Evolutionary conservation across 2,888 invertebrate species (phyloP), one percentile per base, ranked within the genome.

Genomic region (Cheilosia vernalis): DNA sequence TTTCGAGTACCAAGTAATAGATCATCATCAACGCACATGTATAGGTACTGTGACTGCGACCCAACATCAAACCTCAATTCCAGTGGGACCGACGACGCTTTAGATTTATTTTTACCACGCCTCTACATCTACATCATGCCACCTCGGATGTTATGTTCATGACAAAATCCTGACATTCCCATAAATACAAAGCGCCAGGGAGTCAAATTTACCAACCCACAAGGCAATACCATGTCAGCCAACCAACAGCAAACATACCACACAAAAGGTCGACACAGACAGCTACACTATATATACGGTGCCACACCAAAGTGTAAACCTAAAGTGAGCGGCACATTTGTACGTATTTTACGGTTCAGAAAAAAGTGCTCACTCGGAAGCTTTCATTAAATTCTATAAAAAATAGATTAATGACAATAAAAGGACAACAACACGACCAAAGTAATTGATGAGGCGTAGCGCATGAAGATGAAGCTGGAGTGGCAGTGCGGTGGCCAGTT

Each of bases 331-430:
- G 72, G 61, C 40, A 61, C 72, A 72, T 53, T 42, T 51, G 72
- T 61, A 51, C 40, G 69, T 27, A 58, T 72, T 72, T 72, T 72
- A 61, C 72, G 72, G 24, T 6, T 21, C 27, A 24, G 24, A 51
- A 51, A 51, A 51, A 49, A 49, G 19, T 19, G 49, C 49, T 49
- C 58, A 4, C 61, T 30, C 27, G 19, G 60, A 30, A 19, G 42
- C 21, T 51, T 67, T 81, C 77, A 66, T 77, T 82, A 66, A 77
- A 77, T 77, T 82, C 70, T 60, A 77, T 82, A 64, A 72, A 77
- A 82, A 77, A 77, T 66, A 72, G 82, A 77, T 77, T 77, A 70
- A 72, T 60, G 58, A 33, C 77, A 77, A 82, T 82, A 77, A 72
- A 72, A 82, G 82, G 82, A 82, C 70, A 77, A 53, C 72, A 70